Conservation (phyloP, 1,140 invertebrate genomes). For the Lysiphlebus fabarum region DNA sequence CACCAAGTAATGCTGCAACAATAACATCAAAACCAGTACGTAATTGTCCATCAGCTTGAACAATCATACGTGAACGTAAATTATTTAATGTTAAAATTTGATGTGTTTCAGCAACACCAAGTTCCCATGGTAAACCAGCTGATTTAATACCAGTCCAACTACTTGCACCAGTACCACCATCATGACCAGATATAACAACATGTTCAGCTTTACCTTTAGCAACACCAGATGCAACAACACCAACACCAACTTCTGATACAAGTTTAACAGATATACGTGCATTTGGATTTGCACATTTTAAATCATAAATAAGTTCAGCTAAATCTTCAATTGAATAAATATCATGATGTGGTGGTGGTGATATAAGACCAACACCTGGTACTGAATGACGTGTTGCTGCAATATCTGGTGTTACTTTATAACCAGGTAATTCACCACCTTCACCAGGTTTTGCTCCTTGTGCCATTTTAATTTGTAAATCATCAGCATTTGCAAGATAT, state of each 20-base stretch:
- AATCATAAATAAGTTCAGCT: slow-evolving; percentile 96
- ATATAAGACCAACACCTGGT: slow-evolving; percentile 95
- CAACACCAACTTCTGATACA: slow-evolving; percentile 97
- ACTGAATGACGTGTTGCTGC: slow-evolving; percentile 93
- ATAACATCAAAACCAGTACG: slow-evolving; percentile 95
- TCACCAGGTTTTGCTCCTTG: slow-evolving; percentile 96
- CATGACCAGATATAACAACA: slow-evolving; percentile 97
- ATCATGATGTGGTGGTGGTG: slow-evolving; percentile 98
- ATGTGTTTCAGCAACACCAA: slow-evolving; percentile 96
- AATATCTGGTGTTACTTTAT: slow-evolving; percentile 86
- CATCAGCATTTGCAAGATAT: slow-evolving; percentile 94
- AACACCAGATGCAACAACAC: slow-evolving; percentile 95
- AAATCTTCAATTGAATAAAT: slow-evolving; percentile 99
- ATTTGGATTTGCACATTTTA: slow-evolving; percentile 95
- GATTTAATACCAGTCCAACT: slow-evolving; percentile 97
- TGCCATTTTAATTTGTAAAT: slow-evolving; percentile 98
- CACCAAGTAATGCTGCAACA: slow-evolving; percentile 90
- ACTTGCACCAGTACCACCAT: slow-evolving; percentile 96
- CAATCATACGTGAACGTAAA: slow-evolving; percentile 86
- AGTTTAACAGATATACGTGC: slow-evolving; percentile 97
- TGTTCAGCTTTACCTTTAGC: slow-evolving; percentile 99
- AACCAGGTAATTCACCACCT: slow-evolving; percentile 90
- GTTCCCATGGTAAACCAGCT: slow-evolving; percentile 95
- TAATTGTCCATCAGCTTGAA: slow-evolving; percentile 94
- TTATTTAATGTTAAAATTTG: slow-evolving; percentile 95